Base-by-base conservation (phyloP, 2,888 invertebrate species). In the Apeira syringaria region DNA sequence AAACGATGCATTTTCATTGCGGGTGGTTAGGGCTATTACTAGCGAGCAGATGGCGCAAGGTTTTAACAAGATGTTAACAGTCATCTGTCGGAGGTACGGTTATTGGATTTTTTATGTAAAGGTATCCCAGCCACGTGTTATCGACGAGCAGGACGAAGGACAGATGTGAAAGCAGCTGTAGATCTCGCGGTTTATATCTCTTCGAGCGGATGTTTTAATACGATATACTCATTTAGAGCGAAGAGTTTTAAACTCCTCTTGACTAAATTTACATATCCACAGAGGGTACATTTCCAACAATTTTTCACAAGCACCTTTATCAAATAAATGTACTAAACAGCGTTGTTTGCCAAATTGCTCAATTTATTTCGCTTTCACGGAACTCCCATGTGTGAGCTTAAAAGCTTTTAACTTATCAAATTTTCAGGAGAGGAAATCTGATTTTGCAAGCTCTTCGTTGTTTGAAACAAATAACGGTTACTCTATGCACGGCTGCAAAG, bases 81-180 rank as follows among this genome's bases (percentile, higher is more conserved):
- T 76, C 77, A 76, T 76, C 72, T 78, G 76, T 64, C 60, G 56
- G 56, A 64, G 68, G 62, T 73, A 72, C 73, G 69, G 75, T 75
- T 77, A 70, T 64, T 68, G 61, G 57, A 61, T 74, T 78, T 76
- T 80, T 73, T 68, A 68, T 53, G 57, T 53, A 40, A 56, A 67
- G 68, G 71, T 68, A 68, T 65, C 64, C 56, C 54, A 63, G 60
- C 67, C 75, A 69, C 78, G 74, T 73, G 77, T 65, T 63, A 56
- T 51, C 52, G 54, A 40, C 58, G 64, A 32, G 56, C 50, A 57
- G 64, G 70, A 72, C 69, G 66, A 67, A 64, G 67, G 73, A 76
- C 87, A 87, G 87, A 86, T 87, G 87, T 68, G 64, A 64, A 53
- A 60, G 74, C 87, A 88, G 83, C 88, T 87, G 88, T 50, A 52